Evolutionary conservation across 2,888 invertebrate species (phyloP).

Genomic region (Cetonia aurata): DNA sequence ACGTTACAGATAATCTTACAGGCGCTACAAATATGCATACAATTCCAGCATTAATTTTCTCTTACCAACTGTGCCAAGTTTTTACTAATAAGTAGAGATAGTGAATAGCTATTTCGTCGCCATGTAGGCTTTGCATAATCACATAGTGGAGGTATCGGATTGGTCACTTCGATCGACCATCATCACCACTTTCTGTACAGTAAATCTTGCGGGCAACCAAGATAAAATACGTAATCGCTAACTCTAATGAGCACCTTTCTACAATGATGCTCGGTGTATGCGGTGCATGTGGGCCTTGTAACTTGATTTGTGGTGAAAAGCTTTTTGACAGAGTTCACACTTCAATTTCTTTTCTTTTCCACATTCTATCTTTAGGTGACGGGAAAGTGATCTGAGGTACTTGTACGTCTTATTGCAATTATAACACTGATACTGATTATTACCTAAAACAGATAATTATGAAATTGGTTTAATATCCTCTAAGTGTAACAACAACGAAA

Average conservation of each 20-base stretch:
- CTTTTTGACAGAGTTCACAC: constrained; percentile 66
- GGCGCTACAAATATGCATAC: no score
- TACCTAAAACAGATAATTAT: constrained; percentile 9
- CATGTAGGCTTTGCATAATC: no score
- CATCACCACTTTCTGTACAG: no score
- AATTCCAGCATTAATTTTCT: no score
- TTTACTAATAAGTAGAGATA: neutral
- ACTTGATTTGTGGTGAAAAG: constrained; percentile 45
- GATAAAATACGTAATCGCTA: no score
- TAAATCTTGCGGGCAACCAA: no score
- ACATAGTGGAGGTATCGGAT: no score
- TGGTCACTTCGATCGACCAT: no score
- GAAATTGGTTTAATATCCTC: neutral
- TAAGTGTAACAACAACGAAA: no score
- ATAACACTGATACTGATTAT: constrained; percentile 61
- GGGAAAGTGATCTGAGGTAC: constrained; percentile 69
- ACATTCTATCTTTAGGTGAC: constrained; percentile 70
- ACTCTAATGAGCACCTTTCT: constrained; percentile 5
- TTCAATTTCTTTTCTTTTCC: constrained; percentile 69
- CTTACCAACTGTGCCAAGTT: no score
- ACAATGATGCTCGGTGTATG: constrained; percentile 10
- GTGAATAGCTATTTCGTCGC: no score
- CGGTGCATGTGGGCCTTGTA: constrained; percentile 26
- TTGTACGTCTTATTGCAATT: constrained; percentile 70
- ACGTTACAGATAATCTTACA: no score